These are phyloP conservation scores for Diphyllodes magnificus DNA, from an alignment of 2,113 vertebrate species.

Conservation along the genomic window DNA sequence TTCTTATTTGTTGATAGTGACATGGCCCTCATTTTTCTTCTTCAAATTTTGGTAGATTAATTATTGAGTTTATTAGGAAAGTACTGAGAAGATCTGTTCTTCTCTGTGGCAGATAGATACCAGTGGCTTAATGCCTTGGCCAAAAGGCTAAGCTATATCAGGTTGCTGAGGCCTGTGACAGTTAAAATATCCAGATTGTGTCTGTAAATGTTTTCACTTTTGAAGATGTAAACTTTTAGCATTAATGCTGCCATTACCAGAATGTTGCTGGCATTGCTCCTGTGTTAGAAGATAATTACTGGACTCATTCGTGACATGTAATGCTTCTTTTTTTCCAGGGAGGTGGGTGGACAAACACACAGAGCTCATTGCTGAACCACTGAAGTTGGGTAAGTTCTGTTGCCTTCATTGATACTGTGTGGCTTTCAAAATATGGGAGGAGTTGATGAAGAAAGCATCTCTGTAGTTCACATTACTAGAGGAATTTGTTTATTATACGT, in stretches of 20 bases:
- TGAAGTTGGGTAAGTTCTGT: background rate
- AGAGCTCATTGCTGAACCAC: background rate
- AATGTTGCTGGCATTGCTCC: background rate
- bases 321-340: background rate
- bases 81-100: background rate
- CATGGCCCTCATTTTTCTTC: background rate
- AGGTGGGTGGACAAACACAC: background rate
- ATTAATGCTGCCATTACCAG: conserved; percentile 14
- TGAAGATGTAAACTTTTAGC: conserved; percentile 20
- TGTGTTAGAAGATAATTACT: background rate
- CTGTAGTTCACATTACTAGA: background rate
- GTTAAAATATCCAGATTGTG: conserved; percentile 15
- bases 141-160: background rate
- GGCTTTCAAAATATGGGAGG: background rate
- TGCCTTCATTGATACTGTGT: background rate
- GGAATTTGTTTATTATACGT: background rate
- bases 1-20: background rate
- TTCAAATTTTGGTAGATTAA: background rate
- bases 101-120: background rate
- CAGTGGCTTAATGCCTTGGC: background rate
- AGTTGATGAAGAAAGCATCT: background rate
- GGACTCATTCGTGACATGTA: background rate
- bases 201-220: conserved; percentile 15
- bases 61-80: background rate
- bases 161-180: background rate